A percentile compares a stretch with the other conserved stretches of the same genome.
These are phyloP conservation scores for Portunus trituberculatus DNA, from an alignment of 1,140 invertebrate genomes.

Conservation along the genomic window DNA sequence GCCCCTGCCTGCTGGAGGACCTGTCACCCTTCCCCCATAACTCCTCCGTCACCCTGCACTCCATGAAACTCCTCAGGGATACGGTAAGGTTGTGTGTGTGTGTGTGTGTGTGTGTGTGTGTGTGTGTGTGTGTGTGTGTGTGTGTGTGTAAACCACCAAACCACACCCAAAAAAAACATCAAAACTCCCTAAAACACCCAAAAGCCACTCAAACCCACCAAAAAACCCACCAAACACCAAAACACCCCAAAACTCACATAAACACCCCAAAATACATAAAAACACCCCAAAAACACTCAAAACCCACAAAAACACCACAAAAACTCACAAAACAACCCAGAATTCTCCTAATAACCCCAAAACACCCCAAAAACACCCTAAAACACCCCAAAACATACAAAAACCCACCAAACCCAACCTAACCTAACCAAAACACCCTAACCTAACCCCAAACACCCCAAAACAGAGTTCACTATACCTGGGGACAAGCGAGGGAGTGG, in stretches of 20 bases:
- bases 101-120: conserved; percentile 35
- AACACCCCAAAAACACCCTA: conserved; percentile 64
- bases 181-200: too few species aligned
- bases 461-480: conserved; percentile 89
- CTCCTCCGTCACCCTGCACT: conserved; percentile 83
- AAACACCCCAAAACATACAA: background rate
- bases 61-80: conserved; percentile 89
- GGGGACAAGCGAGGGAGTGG: conserved; percentile 86
- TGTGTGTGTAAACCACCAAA: too few species aligned
- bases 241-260: background rate
- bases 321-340: too few species aligned
- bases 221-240: too few species aligned
- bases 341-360: too few species aligned
- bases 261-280: too few species aligned
- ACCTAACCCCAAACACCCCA: conserved; percentile 8
- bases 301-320: too few species aligned
- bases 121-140: too few species aligned
- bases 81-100: conserved; percentile 82
- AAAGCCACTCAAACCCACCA: too few species aligned
- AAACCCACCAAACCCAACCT: too few species aligned
- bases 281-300: too few species aligned
- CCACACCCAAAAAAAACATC: too few species aligned
- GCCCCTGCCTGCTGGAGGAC: conserved; percentile 92
- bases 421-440: background rate
- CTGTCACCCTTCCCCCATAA: conserved; percentile 87